Conservation (phyloP, 2,888 invertebrate species). For the Drosophila suboccidentalis region DNA sequence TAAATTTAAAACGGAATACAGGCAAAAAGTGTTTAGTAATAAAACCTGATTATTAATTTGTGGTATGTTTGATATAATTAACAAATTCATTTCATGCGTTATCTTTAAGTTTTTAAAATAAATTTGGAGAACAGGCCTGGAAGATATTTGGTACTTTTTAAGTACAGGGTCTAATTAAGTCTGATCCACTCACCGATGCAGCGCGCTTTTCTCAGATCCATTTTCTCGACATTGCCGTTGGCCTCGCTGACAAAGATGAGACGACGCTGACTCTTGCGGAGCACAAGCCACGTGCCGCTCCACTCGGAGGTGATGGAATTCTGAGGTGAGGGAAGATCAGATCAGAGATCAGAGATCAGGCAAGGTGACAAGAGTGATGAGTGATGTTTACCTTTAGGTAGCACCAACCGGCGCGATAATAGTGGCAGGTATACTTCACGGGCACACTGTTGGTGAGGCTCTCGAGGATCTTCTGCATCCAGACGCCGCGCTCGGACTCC, state of each 20-base stretch:
- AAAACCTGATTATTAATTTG: no score
- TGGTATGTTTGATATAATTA: no score
- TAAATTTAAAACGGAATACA: no score
- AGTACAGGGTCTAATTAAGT: no score
- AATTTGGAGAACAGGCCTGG: no score
- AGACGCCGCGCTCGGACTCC: constrained; percentile 86
- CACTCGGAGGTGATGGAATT: constrained; percentile 86
- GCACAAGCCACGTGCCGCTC: constrained; percentile 93
- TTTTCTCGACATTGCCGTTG: constrained; percentile 87
- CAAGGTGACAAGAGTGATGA: neutral
- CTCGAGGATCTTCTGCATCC: constrained; percentile 93
- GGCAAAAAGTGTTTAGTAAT: no score
- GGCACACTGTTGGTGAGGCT: constrained; percentile 90
- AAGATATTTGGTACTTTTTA: neutral
- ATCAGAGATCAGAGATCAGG: no score
- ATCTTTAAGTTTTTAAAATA: no score
- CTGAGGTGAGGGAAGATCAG: constrained; percentile 52
- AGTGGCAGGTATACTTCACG: constrained; percentile 89
- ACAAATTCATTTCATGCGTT: no score
- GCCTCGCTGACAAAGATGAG: constrained; percentile 83
- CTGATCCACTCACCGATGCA: constrained; percentile 88
- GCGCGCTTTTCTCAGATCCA: constrained; percentile 93
- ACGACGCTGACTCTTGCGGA: constrained; percentile 89
- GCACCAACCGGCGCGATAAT: constrained; percentile 92
- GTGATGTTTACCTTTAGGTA: constrained; percentile 89